Percentiles rank a stretch among this genome's conserved stretches.
Conservation (phyloP, 2,888 invertebrate species). For the Gordius sp. region DNA sequence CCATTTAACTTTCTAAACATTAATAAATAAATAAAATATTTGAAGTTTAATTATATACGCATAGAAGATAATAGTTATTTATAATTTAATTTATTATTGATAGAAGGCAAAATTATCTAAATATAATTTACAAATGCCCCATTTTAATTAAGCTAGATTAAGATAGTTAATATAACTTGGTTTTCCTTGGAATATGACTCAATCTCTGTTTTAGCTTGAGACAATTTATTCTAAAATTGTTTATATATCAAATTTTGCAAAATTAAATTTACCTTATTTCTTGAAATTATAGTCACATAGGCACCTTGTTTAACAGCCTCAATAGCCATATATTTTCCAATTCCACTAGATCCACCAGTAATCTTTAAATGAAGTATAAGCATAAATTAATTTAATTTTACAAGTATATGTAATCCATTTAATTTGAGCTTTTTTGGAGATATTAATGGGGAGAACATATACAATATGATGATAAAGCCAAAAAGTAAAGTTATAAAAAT, state of each 20-base stretch:
- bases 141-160: no score
- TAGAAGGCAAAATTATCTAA: no score
- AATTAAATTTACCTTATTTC: slow-evolving; percentile 41
- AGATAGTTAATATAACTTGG: no score
- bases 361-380: not conserved
- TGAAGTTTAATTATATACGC: not conserved
- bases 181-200: no score
- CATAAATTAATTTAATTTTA: not conserved
- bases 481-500: slow-evolving; percentile 12
- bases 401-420: slow-evolving; percentile 7
- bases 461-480: slow-evolving; percentile 1
- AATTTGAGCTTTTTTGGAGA: not conserved
- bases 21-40: not conserved
- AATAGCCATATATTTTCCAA: slow-evolving; percentile 55
- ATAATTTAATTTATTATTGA: no score
- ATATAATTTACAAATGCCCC: no score
- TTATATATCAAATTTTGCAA: no score
- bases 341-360: slow-evolving; percentile 47
- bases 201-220: no score
- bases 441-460: slow-evolving; percentile 3
- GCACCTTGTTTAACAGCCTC: slow-evolving; percentile 53
- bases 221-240: no score
- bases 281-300: slow-evolving; percentile 61
- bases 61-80: not conserved
- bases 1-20: slow-evolving; percentile 22